Evolutionary conservation across 2,888 invertebrate genomes (phyloP).

Genomic region (Mimas tiliae): DNA sequence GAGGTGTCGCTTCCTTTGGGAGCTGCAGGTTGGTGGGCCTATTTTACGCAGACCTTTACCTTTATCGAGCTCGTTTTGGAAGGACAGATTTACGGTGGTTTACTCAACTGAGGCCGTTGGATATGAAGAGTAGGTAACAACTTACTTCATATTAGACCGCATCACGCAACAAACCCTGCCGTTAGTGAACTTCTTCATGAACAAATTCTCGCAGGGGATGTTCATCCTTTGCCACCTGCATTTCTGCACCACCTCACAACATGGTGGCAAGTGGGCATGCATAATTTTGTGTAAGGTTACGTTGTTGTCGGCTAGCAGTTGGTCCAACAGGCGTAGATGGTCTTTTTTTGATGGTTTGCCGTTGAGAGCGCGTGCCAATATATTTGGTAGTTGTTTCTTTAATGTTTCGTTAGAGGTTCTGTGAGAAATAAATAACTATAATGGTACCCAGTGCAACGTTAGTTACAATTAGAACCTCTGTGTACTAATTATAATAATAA

Average conservation of each 20-base stretch:
- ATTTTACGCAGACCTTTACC: no score
- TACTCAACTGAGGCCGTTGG: no score
- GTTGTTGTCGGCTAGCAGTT: slow-evolving; percentile 49
- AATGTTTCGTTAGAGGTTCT: slow-evolving; percentile 41
- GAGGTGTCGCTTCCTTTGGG: no score
- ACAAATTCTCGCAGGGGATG: slow-evolving; percentile 56
- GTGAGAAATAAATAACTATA: background rate
- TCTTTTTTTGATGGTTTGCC: slow-evolving; percentile 44
- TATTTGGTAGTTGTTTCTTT: slow-evolving; percentile 42
- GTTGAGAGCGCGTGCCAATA: slow-evolving; percentile 50
- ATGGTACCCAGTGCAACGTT: background rate
- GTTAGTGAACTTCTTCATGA: slow-evolving; percentile 54
- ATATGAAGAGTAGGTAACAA: background rate
- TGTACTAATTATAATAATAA: no score
- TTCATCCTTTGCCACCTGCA: slow-evolving; percentile 59
- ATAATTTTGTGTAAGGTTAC: slow-evolving; percentile 54
- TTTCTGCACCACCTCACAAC: slow-evolving; percentile 46
- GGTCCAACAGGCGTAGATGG: slow-evolving; percentile 50
- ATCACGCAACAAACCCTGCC: slow-evolving; percentile 68
- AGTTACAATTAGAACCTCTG: no score
- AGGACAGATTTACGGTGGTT: no score
- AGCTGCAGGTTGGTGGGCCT: no score
- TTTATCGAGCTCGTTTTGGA: no score
- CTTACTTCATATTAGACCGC: slow-evolving; percentile 38
- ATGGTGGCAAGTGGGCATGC: slow-evolving; percentile 50